Evolutionary conservation across 1,140 invertebrate species (phyloP).

Genomic region (Spodoptera frugiperda): DNA sequence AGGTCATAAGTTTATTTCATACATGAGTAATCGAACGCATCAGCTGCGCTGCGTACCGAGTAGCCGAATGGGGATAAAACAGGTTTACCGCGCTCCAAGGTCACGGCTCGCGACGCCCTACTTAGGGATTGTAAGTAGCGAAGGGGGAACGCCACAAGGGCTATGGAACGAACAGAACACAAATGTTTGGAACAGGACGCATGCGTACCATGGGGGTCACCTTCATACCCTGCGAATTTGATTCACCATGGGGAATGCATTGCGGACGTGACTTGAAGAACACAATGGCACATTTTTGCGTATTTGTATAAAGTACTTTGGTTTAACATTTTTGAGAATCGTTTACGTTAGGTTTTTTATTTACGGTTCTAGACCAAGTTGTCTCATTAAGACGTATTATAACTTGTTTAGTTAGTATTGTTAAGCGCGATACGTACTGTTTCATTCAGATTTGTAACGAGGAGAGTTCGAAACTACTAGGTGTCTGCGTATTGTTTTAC

Average conservation of each 20-base stretch:
- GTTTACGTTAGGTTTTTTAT: too few relatives aligned
- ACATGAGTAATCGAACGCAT: not conserved
- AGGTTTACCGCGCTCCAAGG: slow-evolving; percentile 61
- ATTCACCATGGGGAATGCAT: slow-evolving; percentile 18
- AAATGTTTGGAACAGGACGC: slow-evolving; percentile 57
- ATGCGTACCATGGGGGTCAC: slow-evolving; percentile 66
- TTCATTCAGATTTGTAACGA: too few relatives aligned
- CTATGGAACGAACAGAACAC: slow-evolving; percentile 53
- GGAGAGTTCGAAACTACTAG: too few relatives aligned
- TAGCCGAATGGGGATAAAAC: slow-evolving; percentile 36
- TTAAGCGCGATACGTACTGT: too few relatives aligned
- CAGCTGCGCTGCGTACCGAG: not conserved
- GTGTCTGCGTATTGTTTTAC: too few relatives aligned
- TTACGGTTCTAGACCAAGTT: too few relatives aligned
- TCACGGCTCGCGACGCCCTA: slow-evolving; percentile 46
- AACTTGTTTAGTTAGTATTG: too few relatives aligned
- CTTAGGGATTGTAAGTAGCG: slow-evolving; percentile 63
- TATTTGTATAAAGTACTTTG: not conserved
- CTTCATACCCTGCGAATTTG: slow-evolving; percentile 58
- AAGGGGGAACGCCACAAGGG: slow-evolving; percentile 56
- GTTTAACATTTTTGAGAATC: too few relatives aligned
- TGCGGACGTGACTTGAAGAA: not conserved
- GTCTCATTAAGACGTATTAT: too few relatives aligned
- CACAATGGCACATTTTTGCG: not conserved
- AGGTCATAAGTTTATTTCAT: slow-evolving; percentile 3